These are phyloP conservation scores for Aphaenogaster ashmeadi DNA, from an alignment of 1,140 invertebrate genomes.

Conservation along the genomic window DNA sequence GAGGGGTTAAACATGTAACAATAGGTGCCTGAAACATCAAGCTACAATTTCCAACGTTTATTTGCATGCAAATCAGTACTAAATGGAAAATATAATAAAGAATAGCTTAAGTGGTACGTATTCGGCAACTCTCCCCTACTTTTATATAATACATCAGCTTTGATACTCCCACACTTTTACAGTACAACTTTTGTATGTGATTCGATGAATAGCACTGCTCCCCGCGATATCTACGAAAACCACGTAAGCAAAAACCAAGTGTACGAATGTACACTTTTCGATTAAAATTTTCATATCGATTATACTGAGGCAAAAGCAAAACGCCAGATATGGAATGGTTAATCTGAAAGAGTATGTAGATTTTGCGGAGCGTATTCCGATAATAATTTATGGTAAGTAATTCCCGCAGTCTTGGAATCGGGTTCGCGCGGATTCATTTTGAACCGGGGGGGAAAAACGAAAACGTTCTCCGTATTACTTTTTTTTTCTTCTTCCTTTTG, in stretches of 20 bases:
- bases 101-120: too few relatives aligned
- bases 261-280: background rate
- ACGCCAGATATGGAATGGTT: conserved; percentile 43
- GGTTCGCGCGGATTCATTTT: conserved; percentile 54
- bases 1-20: too few relatives aligned
- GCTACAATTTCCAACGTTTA: too few relatives aligned
- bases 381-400: conserved; percentile 66
- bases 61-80: too few relatives aligned
- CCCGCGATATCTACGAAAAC: background rate
- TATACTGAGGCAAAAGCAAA: conserved; percentile 25
- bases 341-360: conserved; percentile 58
- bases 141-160: background rate
- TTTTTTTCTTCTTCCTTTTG: conserved; percentile 17
- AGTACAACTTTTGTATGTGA: background rate
- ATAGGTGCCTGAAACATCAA: too few relatives aligned
- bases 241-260: background rate
- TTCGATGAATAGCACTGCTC: background rate
- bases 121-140: too few relatives aligned
- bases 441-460: conserved; percentile 11
- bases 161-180: background rate
- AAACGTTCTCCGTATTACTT: conserved; percentile 41
- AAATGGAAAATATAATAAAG: too few relatives aligned
- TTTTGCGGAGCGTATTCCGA: conserved; percentile 46
- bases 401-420: conserved; percentile 56
- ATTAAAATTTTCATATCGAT: conserved; percentile 42